These are phyloP conservation scores for Desmophyllum pertusum DNA, from an alignment of 92 coral and sea anemone genomes.

Conservation along the genomic window DNA sequence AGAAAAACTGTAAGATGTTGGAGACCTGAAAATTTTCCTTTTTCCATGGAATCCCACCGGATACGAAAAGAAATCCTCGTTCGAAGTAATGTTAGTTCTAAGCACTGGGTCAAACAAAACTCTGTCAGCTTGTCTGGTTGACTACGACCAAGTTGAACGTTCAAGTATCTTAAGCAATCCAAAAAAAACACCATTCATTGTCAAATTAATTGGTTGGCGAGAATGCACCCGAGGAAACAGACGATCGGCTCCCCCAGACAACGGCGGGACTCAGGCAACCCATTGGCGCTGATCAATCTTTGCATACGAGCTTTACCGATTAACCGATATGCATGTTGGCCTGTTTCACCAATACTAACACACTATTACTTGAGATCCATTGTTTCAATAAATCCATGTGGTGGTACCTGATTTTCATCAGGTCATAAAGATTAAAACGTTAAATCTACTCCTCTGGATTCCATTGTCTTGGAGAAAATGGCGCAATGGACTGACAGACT, in stretches of 20 bases:
- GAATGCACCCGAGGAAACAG: neutral
- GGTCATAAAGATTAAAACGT: slow-evolving; percentile 17
- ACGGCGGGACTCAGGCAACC: neutral
- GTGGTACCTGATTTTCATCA: slow-evolving; percentile 13
- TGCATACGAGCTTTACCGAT: neutral
- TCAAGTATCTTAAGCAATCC: slow-evolving; percentile 13
- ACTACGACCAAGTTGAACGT: slow-evolving; percentile 22
- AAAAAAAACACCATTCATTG: neutral
- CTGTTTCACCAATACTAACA: slow-evolving; percentile 17
- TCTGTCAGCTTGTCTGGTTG: slow-evolving; percentile 22
- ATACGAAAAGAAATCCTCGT: neutral
- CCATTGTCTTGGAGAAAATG: slow-evolving; percentile 16
- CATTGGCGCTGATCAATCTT: neutral
- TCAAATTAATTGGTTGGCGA: slow-evolving; percentile 5
- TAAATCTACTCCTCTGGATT: slow-evolving; percentile 17
- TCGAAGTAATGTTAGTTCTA: slow-evolving; percentile 2
- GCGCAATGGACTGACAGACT: too few species aligned
- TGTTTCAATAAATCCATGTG: slow-evolving; percentile 7
- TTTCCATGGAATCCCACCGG: neutral
- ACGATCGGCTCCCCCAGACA: neutral
- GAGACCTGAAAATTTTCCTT: slow-evolving; percentile 8
- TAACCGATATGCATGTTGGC: slow-evolving; percentile 31
- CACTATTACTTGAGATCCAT: neutral
- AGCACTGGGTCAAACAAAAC: neutral
- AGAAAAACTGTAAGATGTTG: slow-evolving; percentile 7